Percentiles rank a stretch among this genome's conserved stretches.
phyloP scores from a whole-genome alignment of 2,797 vertebrate genomes.

The Eulemur rubriventer region DNA sequence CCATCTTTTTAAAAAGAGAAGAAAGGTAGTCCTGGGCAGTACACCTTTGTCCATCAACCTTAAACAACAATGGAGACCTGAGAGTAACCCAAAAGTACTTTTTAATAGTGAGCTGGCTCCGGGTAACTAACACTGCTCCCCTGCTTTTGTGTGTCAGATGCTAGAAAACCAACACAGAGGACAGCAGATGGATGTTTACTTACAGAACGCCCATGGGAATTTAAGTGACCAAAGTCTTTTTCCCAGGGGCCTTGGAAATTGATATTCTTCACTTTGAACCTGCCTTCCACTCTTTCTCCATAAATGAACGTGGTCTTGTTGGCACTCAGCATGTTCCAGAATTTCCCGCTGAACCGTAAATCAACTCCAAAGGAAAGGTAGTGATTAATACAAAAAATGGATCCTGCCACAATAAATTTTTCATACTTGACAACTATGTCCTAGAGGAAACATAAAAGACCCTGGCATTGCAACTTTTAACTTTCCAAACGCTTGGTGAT shows the following conservation, averaged over 20 bases:
- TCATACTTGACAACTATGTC: conserved; percentile 49
- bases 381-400: conserved; percentile 63
- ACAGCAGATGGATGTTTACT: background rate
- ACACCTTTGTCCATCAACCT: background rate
- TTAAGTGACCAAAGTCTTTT: background rate
- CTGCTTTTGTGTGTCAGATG: conserved; percentile 53
- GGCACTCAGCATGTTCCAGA: conserved; percentile 25
- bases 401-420: conserved; percentile 26
- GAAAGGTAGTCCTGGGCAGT: background rate
- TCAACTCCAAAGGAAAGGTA: conserved; percentile 49
- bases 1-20: background rate
- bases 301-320: background rate
- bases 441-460: conserved; percentile 55
- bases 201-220: background rate
- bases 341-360: conserved; percentile 40
- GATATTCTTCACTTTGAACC: background rate
- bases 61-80: background rate
- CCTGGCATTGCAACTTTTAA: conserved; percentile 9
- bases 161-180: background rate
- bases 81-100: conserved; percentile 21
- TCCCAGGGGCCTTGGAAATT: background rate
- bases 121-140: conserved; percentile 75
- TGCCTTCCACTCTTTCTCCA: background rate
- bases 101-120: conserved; percentile 69
- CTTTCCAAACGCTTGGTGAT: conserved; percentile 8